phyloP scores from a whole-genome alignment of 2,113 vertebrate genomes.

The Neolamprologus cancellatus region DNA sequence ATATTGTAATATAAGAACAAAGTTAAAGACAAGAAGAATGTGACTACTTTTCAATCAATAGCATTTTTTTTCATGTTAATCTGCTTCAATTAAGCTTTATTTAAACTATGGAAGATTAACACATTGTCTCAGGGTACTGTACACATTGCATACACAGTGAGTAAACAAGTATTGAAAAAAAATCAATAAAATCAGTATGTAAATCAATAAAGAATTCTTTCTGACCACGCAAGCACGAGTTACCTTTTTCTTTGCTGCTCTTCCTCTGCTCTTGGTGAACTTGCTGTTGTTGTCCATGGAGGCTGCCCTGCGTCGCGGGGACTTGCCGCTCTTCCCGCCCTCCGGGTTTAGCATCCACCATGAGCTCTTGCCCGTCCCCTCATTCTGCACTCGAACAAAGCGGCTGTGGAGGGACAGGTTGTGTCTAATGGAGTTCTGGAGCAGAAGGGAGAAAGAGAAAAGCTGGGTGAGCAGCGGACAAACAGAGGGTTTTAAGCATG shows the following conservation, averaged over 20 bases:
- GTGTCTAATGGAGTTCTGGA: slow-evolving; percentile 95
- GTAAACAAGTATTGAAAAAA: not conserved
- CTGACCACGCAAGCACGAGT: not conserved
- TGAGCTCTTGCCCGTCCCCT: slow-evolving; percentile 97
- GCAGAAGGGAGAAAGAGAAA: slow-evolving; percentile 47
- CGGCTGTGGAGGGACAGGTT: slow-evolving; percentile 97
- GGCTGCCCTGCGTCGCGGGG: slow-evolving; percentile 86
- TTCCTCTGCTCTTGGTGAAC: slow-evolving; percentile 91
- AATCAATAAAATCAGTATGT: not conserved
- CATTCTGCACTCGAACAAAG: slow-evolving; percentile 95
- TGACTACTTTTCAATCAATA: not conserved
- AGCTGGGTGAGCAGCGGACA: slow-evolving; percentile 1
- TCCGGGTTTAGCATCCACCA: slow-evolving; percentile 99
- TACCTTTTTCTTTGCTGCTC: slow-evolving; percentile 96
- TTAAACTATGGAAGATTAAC: not conserved
- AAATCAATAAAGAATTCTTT: not conserved
- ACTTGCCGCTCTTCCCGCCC: slow-evolving; percentile 95
- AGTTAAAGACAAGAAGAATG: not conserved
- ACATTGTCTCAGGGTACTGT: rapidly evolving
- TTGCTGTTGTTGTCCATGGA: slow-evolving; percentile 99
- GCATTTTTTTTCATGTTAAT: not conserved
- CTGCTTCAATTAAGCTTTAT: not conserved
- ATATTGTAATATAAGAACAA: not conserved
- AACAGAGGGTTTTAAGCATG: slow-evolving; percentile 19
- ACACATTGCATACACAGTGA: not conserved